Conservation (phyloP, 2,888 invertebrate species). For the Yponomeuta plumbellus region DNA sequence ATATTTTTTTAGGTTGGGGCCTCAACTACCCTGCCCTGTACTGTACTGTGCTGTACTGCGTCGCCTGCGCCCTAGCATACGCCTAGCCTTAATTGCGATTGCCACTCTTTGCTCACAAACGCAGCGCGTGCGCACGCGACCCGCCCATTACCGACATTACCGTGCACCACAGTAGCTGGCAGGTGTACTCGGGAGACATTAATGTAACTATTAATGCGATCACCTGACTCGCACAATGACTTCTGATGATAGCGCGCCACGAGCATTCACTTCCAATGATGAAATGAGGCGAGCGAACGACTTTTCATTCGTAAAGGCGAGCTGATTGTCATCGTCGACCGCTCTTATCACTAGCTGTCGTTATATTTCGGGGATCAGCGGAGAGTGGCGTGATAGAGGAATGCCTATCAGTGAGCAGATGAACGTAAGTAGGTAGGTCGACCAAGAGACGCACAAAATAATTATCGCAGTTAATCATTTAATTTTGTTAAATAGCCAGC, state of each 20-base stretch:
- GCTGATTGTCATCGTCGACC: too few species aligned
- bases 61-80: too few species aligned
- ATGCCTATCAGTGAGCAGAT: neutral
- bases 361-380: neutral
- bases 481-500: too few species aligned
- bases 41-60: too few species aligned
- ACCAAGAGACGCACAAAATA: neutral
- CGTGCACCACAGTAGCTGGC: neutral
- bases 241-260: neutral
- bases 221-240: constrained; percentile 11
- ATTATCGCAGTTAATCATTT: neutral
- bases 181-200: neutral
- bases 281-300: neutral
- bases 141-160: neutral
- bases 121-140: neutral
- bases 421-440: neutral
- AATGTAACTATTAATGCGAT: constrained; percentile 14
- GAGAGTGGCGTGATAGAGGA: neutral
- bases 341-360: neutral
- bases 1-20: too few species aligned
- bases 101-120: too few species aligned
- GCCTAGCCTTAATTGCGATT: too few species aligned
- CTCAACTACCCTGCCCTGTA: too few species aligned
- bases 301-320: too few species aligned
- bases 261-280: neutral